Percentiles rank a stretch among this genome's conserved stretches.
Conservation (phyloP, 2,888 invertebrate species). For the Teleiodes luculella region DNA sequence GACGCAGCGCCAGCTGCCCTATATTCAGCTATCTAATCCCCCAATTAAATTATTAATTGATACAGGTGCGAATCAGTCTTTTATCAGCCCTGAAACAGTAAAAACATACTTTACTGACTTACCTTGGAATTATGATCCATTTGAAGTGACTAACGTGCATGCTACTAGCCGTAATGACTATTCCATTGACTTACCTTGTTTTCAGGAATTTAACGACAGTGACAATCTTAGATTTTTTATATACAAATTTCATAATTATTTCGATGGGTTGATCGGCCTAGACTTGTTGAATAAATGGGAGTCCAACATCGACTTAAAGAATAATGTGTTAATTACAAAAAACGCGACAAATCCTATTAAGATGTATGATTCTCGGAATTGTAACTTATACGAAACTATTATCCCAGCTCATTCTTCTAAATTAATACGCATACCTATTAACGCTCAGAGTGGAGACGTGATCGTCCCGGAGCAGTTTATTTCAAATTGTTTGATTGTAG, state of each 20-base stretch:
- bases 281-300: neutral
- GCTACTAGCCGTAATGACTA: neutral
- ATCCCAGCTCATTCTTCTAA: neutral
- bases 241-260: neutral
- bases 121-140: neutral
- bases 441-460: neutral
- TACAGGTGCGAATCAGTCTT: neutral
- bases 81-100: neutral
- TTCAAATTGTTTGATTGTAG: neutral
- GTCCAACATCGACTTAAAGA: neutral
- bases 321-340: no score
- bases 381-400: neutral
- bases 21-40: no score
- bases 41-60: neutral
- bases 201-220: neutral
- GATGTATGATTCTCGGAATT: neutral
- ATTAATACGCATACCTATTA: neutral
- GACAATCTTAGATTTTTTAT: no score
- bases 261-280: neutral
- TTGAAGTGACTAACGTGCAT: no score
- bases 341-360: neutral
- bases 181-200: neutral
- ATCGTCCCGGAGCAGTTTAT: no score
- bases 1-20: neutral
- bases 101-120: neutral